These are phyloP conservation scores for Disparrhopalites patrizii DNA, from an alignment of 2,888 invertebrate genomes.

Conservation along the genomic window DNA sequence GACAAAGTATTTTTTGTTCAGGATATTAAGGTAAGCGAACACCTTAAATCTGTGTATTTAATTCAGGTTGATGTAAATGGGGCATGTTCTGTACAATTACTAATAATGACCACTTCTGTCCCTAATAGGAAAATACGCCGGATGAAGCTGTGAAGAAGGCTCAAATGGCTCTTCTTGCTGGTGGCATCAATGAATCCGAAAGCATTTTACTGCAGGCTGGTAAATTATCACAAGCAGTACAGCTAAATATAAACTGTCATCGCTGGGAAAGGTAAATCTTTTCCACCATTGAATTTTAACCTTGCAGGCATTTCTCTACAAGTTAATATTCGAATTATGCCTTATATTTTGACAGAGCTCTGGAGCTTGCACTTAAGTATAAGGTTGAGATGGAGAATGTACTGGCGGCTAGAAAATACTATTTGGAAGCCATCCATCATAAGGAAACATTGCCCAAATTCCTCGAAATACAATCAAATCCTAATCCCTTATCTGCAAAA, in stretches of 20 bases:
- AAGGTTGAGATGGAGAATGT: constrained; percentile 70
- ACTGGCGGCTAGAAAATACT: constrained; percentile 20
- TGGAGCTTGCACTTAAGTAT: constrained; percentile 70
- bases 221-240: constrained; percentile 65
- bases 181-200: constrained; percentile 67
- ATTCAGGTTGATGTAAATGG: too few relatives aligned
- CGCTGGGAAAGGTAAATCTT: constrained; percentile 65
- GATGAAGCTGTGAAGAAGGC: constrained; percentile 61
- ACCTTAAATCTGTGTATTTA: too few relatives aligned
- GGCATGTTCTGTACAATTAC: background rate
- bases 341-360: constrained; percentile 62
- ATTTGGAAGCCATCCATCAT: constrained; percentile 25
- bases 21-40: constrained; percentile 67
- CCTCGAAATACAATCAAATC: constrained; percentile 18
- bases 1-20: constrained; percentile 84
- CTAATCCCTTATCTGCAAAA: constrained; percentile 8
- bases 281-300: background rate
- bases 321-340: too few relatives aligned
- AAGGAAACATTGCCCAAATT: constrained; percentile 28
- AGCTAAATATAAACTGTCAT: constrained; percentile 65
- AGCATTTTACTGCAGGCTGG: constrained; percentile 66
- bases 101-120: background rate
- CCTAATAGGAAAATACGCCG: constrained; percentile 53
- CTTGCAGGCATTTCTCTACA: background rate
- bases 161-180: constrained; percentile 64